Evolutionary conservation across 2,113 vertebrate genomes (phyloP), one percentile per base, ranked within the genome.

Genomic region (Chiloscyllium plagiosum): DNA sequence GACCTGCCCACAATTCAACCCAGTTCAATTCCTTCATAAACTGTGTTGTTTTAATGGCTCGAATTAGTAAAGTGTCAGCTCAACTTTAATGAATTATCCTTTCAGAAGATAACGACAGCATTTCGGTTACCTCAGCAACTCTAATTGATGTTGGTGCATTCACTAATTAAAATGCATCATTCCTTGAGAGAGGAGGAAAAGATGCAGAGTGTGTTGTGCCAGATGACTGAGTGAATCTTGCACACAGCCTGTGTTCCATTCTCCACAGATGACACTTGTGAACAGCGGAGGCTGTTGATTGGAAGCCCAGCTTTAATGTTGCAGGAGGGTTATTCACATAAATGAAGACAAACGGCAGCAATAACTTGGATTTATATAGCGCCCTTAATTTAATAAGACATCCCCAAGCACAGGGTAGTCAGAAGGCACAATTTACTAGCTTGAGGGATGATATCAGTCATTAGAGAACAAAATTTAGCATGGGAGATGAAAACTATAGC

Each of bases 101-200:
- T 95, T 95, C 69, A 95, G 94, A 47, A 17, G 37, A 2, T 10
- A 76, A 95, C 94, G 72, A 42, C 69, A 72, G 69, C 37, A 95
- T 95, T 76, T 95, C 24, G 29, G 70, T 95, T 70, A 95, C 94
- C 47, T 52, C 94, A 52, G 94, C 69, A 72, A 76, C 24, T 94
- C 92, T 52, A 72, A 76, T 50, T 26, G 42, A 26, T 76, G 42
- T 17, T 50, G 61, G 17, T 94, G 37, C 37, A 68, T 22, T 69
- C 65, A 69, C 50, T 94, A 47, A 72, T 72, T 29, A 95, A 69
- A 95, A 95, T 52, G 68, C 15, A 70, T 52, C 4, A 72, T 72
- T 76, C 42, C 29, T 50, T 72, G 69, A 4, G 0, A 4, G 61
- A 93, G 61, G 8, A 93, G 17, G 17, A 5, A 87, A 37, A 12